phyloP scores from a whole-genome alignment of 92 coral and sea anemone genomes.

The Zoanthus solanderi region DNA sequence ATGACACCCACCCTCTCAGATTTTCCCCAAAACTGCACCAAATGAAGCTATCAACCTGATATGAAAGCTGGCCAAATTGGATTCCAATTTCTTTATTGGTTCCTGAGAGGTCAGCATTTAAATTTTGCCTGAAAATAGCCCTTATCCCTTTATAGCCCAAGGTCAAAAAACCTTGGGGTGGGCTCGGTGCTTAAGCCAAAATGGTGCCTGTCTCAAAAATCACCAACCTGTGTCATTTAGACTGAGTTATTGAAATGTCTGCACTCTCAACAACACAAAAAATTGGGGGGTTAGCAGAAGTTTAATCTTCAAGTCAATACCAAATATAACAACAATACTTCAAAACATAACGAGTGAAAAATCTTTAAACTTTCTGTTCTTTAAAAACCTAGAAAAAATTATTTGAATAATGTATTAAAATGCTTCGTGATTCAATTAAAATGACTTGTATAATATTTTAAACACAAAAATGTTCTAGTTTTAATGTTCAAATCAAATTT shows the following conservation, averaged over 20 bases:
- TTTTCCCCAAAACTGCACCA: too few relatives aligned
- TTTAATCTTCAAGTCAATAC: constrained; percentile 49
- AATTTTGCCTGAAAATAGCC: too few relatives aligned
- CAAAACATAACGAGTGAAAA: constrained; percentile 41
- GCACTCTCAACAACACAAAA: constrained; percentile 36
- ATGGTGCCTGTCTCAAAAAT: constrained; percentile 41
- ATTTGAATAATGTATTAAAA: constrained; percentile 38
- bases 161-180: constrained; percentile 49
- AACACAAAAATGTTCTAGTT: constrained; percentile 24
- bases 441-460: constrained; percentile 44
- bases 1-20: too few relatives aligned
- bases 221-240: constrained; percentile 51
- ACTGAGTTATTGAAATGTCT: constrained; percentile 37
- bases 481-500: constrained; percentile 36
- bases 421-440: constrained; percentile 33
- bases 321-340: constrained; percentile 31
- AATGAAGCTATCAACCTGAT: too few relatives aligned
- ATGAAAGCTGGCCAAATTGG: too few relatives aligned
- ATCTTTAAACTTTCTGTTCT: constrained; percentile 42
- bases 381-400: constrained; percentile 19
- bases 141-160: not conserved
- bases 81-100: too few relatives aligned
- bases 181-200: constrained; percentile 44
- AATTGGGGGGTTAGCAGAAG: constrained; percentile 39
- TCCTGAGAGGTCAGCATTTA: too few relatives aligned